These are phyloP conservation scores for Zaprionus ghesquierei DNA, from an alignment of 1,140 invertebrate genomes.

Conservation along the genomic window DNA sequence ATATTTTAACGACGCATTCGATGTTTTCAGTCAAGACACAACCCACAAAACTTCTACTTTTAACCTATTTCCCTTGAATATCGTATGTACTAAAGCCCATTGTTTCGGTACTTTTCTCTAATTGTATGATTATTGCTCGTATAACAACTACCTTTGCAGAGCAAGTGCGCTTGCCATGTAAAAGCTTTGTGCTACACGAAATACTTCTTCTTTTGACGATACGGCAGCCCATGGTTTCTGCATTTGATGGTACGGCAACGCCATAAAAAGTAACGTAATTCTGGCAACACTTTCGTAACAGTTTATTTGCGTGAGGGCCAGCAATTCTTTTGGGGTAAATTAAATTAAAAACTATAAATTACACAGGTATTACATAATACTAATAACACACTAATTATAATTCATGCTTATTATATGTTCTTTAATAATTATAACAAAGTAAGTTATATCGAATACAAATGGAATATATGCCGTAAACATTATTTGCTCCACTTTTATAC, in stretches of 20 bases:
- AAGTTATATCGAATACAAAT: neutral
- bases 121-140: too few relatives aligned
- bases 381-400: too few relatives aligned
- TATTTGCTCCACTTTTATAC: neutral
- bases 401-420: too few relatives aligned
- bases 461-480: too few relatives aligned
- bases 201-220: neutral
- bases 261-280: neutral
- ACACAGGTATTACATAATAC: too few relatives aligned
- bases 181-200: neutral
- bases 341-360: too few relatives aligned
- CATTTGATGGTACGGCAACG: neutral
- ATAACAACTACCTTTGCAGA: neutral
- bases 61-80: constrained; percentile 1
- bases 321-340: too few relatives aligned
- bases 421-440: too few relatives aligned
- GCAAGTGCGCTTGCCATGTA: too few relatives aligned
- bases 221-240: neutral
- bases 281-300: neutral
- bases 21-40: neutral
- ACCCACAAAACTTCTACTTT: neutral
- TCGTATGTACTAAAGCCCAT: constrained; percentile 22
- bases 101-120: neutral
- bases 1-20: neutral
- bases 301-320: neutral